Percentiles rank a stretch among this genome's conserved stretches.
phyloP scores from a whole-genome alignment of 2,113 vertebrate species.

The Anhinga anhinga region DNA sequence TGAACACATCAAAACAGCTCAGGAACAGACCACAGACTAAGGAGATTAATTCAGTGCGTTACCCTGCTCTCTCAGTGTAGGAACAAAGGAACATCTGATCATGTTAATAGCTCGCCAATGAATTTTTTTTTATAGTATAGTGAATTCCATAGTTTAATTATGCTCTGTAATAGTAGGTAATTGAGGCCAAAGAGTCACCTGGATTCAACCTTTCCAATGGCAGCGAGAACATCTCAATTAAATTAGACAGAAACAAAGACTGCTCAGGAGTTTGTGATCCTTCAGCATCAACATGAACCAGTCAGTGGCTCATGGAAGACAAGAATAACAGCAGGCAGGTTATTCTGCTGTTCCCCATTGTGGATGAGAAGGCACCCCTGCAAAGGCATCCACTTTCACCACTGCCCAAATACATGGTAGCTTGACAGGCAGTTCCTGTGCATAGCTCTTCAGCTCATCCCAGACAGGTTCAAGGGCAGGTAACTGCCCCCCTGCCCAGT shows the following conservation, averaged over 20 bases:
- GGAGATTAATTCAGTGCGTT: neutral
- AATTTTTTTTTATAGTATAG: neutral
- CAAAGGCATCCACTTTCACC: no score
- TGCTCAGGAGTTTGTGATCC: neutral
- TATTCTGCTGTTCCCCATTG: neutral
- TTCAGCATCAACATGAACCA: neutral
- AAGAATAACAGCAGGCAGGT: neutral
- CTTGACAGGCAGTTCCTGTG: neutral
- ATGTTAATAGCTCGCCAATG: neutral
- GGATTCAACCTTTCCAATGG: neutral
- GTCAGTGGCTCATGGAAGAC: neutral
- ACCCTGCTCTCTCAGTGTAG: neutral
- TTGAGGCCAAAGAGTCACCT: neutral
- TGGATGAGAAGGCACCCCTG: no score
- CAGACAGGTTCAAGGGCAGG: neutral
- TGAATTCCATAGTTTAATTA: neutral
- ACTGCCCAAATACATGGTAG: neutral
- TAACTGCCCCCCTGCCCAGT: no score
- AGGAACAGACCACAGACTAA: neutral
- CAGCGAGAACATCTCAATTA: neutral
- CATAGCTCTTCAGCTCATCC: neutral
- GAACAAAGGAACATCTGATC: neutral
- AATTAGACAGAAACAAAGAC: neutral
- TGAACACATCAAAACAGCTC: neutral
- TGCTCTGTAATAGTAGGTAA: neutral